A percentile compares a stretch with the other conserved stretches of the same genome.
phyloP scores from a whole-genome alignment of 2,888 invertebrate species.

The Euplexia lucipara region DNA sequence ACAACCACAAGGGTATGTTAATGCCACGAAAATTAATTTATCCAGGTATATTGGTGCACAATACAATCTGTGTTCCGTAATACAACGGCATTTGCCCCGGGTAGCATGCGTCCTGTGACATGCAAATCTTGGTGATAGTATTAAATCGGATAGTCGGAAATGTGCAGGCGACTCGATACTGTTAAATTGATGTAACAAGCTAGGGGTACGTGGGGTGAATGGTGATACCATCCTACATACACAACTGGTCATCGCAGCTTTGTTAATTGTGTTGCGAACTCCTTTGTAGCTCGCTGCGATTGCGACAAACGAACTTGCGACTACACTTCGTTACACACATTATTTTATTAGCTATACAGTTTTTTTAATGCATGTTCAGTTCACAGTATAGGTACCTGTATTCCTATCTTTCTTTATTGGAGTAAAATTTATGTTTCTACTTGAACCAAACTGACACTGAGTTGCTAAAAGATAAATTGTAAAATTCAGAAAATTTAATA shows the following conservation, averaged over 20 bases:
- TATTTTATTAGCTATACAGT: slow-evolving; percentile 56
- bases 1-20: slow-evolving; percentile 67
- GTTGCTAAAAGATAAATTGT: too few relatives aligned
- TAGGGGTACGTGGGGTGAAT: slow-evolving; percentile 74
- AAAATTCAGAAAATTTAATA: too few relatives aligned
- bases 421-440: too few relatives aligned
- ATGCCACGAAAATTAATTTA: slow-evolving; percentile 74
- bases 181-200: slow-evolving; percentile 86
- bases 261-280: slow-evolving; percentile 80
- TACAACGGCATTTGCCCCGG: slow-evolving; percentile 78
- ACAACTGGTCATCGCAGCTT: slow-evolving; percentile 72
- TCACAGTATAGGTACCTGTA: background rate
- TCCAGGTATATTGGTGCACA: slow-evolving; percentile 76
- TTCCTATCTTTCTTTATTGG: background rate
- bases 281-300: slow-evolving; percentile 76
- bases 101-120: slow-evolving; percentile 84
- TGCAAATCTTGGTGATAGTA: slow-evolving; percentile 90
- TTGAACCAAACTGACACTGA: too few relatives aligned
- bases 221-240: slow-evolving; percentile 66
- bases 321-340: slow-evolving; percentile 61
- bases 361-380: slow-evolving; percentile 32
- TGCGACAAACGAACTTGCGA: slow-evolving; percentile 70
- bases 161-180: slow-evolving; percentile 77
- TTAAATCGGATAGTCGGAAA: slow-evolving; percentile 86
- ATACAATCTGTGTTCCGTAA: slow-evolving; percentile 79